These are phyloP conservation scores for Cydia amplana DNA, from an alignment of 1,140 invertebrate species.

Conservation along the genomic window DNA sequence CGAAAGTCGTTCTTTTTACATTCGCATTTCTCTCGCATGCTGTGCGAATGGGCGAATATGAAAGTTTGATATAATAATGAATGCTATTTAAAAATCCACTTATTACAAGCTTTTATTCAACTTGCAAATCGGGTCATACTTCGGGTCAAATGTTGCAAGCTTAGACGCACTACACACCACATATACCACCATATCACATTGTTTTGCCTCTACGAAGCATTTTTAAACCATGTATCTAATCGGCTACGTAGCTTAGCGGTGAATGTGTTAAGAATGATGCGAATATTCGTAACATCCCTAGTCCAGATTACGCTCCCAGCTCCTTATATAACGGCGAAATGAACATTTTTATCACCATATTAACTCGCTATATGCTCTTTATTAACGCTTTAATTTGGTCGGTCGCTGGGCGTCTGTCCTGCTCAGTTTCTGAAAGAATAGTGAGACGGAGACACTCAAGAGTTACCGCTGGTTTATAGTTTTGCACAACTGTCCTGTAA, in stretches of 20 bases:
- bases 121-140: too few species aligned
- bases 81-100: too few species aligned
- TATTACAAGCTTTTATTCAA: too few species aligned
- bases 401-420: background rate
- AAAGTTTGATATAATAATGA: too few species aligned
- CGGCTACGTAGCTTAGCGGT: too few species aligned
- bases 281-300: background rate
- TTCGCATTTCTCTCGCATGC: background rate
- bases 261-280: background rate
- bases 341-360: slow-evolving; percentile 32
- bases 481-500: background rate
- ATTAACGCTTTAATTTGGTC: slow-evolving; percentile 26
- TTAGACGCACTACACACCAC: too few species aligned
- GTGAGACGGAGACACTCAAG: background rate
- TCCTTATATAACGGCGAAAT: background rate
- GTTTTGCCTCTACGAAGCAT: too few species aligned
- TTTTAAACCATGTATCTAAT: too few species aligned
- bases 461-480: background rate
- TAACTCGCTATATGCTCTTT: slow-evolving; percentile 23
- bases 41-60: background rate
- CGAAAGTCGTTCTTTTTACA: background rate
- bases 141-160: too few species aligned
- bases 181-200: too few species aligned
- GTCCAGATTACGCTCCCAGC: slow-evolving; percentile 7
- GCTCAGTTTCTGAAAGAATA: background rate